These are phyloP conservation scores for Nemotelus nigrinus DNA, from an alignment of 2,888 invertebrate genomes.

Conservation along the genomic window DNA sequence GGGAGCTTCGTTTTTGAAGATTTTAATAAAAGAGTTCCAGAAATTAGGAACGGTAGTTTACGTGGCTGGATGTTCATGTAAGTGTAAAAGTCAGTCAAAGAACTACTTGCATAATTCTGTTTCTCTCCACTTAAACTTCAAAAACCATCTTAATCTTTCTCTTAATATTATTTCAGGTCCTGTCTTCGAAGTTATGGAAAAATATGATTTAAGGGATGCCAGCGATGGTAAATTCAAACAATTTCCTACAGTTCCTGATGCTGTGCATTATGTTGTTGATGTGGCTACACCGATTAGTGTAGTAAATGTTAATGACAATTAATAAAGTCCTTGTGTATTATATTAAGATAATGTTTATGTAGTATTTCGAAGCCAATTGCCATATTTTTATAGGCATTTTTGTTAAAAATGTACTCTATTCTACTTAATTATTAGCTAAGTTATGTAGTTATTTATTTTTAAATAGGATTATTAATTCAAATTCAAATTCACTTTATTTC, in stretches of 20 bases:
- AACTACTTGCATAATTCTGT: no score
- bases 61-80: slow-evolving; percentile 66
- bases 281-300: slow-evolving; percentile 45
- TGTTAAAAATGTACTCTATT: no score
- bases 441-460: no score
- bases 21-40: slow-evolving; percentile 65
- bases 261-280: slow-evolving; percentile 50
- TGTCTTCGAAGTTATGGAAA: slow-evolving; percentile 62
- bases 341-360: no score
- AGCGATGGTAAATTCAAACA: slow-evolving; percentile 58
- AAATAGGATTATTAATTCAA: no score
- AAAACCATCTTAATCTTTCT: no score
- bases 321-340: neutral
- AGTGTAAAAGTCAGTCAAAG: no score
- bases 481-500: no score
- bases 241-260: slow-evolving; percentile 55
- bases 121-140: no score
- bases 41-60: slow-evolving; percentile 67
- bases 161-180: slow-evolving; percentile 55
- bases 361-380: no score
- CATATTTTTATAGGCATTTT: no score
- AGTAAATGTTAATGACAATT: slow-evolving; percentile 28
- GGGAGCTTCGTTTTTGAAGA: slow-evolving; percentile 66
- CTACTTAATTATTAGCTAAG: no score
- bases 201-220: slow-evolving; percentile 60